Base-by-base conservation (phyloP, 2,113 vertebrate species). In the Shinisaurus crocodilurus region DNA sequence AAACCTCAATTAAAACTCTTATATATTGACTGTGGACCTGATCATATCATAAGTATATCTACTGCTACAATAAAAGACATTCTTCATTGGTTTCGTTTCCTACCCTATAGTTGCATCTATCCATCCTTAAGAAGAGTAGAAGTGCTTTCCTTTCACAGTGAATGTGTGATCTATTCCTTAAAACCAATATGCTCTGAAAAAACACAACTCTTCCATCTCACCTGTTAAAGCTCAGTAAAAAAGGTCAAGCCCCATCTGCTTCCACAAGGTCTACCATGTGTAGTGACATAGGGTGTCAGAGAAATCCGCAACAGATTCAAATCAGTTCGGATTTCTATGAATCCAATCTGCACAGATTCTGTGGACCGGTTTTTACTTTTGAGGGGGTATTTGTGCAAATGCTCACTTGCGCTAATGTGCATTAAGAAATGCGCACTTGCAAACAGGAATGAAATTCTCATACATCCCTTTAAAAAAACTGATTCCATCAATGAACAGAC, bases 61-160 rank as follows among this genome's bases (percentile, higher is more conserved):
- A 65, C 45, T 54, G n/a, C 45, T 40, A 20, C 75, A 85, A 77
- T 32, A 65, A 48, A 84, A 34, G 37, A 3, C 70, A 80, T 67
- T 23, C 89, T 85, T 67, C 13, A 65, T 65, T 83, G 85, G 69
- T 67, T 86, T 82, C 88, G 50, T 80, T 94, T 95, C 84, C 37
- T 80, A 92, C n/a, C 34, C 34, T 23, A 37, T 50, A 63, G 40
- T 25, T 74, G 23, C 60, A 48, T 75, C 43, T 76, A 87, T 86
- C 15, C 80, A 57, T 85, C 91, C 92, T 83, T 85, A 83, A 92
- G 88, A 95, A 91, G 88, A 90, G 92, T 88, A 91, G 85, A 89
- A 89, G 48, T 34, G 20, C 91, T 79, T 93, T 50, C 15, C 88
- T 91, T 91, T 90, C 90, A 85, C 40, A 90, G 74, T 0, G 57